These are phyloP conservation scores for Phoxinus dragarum DNA, from an alignment of 2,797 vertebrate species.

Conservation along the genomic window DNA sequence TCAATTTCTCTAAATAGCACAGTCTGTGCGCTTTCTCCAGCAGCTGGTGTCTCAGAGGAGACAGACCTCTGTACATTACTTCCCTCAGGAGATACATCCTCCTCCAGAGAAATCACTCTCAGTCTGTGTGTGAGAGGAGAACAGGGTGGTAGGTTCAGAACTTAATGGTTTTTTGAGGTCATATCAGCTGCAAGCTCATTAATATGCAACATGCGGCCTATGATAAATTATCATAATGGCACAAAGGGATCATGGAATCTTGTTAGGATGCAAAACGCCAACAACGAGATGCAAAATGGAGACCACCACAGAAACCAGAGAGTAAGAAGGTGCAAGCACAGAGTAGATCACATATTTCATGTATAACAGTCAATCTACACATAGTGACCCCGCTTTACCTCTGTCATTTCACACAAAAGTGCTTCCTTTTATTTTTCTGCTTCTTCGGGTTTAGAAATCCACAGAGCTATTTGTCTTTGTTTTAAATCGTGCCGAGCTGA, in stretches of 20 bases:
- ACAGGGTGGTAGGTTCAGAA: background rate
- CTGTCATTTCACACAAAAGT: background rate
- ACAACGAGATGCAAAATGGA: constrained; percentile 32
- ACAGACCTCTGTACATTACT: constrained; percentile 41
- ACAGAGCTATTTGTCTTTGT: background rate
- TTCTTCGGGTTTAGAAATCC: background rate
- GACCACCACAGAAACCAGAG: background rate
- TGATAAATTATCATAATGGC: constrained; percentile 32
- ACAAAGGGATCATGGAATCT: constrained; percentile 31
- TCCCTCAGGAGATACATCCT: constrained; percentile 15
- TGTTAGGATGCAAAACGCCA: constrained; percentile 43
- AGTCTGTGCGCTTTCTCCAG: constrained; percentile 22
- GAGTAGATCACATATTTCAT: background rate
- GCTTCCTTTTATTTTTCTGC: background rate
- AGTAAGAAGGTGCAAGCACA: background rate
- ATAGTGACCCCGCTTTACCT: background rate
- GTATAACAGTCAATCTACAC: background rate
- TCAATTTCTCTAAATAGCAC: constrained; percentile 42
- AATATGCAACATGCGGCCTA: constrained; percentile 23
- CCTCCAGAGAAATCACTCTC: constrained; percentile 46
- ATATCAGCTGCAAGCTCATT: constrained; percentile 26
- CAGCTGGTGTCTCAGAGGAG: constrained; percentile 33
- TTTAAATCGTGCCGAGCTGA: background rate
- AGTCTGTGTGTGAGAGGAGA: background rate
- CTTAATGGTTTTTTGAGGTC: constrained; percentile 34